These are phyloP conservation scores for Vandiemenella viatica DNA, from an alignment of 2,888 invertebrate genomes.

Conservation along the genomic window DNA sequence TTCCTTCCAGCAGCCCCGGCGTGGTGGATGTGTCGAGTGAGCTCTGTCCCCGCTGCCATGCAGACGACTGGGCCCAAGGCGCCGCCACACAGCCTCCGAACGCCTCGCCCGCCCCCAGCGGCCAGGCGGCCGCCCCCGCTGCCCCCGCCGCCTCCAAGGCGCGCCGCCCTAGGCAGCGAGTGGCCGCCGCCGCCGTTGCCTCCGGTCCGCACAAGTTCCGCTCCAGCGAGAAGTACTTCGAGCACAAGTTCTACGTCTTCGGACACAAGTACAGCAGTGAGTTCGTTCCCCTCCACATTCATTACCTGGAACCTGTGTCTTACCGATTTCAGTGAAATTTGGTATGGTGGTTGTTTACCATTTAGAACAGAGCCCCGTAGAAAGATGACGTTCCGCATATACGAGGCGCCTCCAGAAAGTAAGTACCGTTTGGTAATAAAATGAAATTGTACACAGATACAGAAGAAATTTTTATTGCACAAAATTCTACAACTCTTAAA, in stretches of 20 bases:
- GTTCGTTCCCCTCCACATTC: constrained; percentile 10
- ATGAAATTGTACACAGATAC: no score
- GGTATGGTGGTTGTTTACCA: no score
- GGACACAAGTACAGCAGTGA: constrained; percentile 24
- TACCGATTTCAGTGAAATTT: no score
- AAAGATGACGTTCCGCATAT: no score
- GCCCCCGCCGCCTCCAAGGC: constrained; percentile 2
- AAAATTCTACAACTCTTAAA: no score
- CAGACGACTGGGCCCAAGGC: background rate
- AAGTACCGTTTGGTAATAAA: no score
- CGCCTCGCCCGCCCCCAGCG: background rate
- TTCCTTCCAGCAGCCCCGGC: background rate
- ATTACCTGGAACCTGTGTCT: no score
- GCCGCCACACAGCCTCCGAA: background rate
- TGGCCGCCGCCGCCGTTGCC: constrained; percentile 1
- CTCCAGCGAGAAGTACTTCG: constrained; percentile 22
- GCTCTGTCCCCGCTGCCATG: background rate
- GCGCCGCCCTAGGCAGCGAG: background rate
- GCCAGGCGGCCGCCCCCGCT: background rate
- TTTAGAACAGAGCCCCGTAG: no score
- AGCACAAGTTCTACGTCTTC: constrained; percentile 22
- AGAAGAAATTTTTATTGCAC: no score
- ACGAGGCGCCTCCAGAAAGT: no score
- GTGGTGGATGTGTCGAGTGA: background rate
- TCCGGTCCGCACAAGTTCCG: constrained; percentile 11